phyloP scores from a whole-genome alignment of 2,113 vertebrate genomes.

The Opisthocomus hoazin region DNA sequence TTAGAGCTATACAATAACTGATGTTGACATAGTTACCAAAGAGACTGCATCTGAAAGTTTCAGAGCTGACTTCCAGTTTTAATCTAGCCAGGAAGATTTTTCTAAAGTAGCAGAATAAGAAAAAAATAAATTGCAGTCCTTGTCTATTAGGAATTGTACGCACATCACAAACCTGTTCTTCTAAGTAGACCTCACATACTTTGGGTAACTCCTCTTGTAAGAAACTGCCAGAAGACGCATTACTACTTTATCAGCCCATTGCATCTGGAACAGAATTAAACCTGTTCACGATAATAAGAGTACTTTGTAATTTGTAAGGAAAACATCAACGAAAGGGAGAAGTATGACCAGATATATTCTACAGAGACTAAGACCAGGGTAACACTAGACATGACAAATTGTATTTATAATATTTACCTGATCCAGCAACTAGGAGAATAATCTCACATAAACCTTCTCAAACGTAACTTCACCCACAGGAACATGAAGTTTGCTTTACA shows the following conservation, averaged over 20 bases:
- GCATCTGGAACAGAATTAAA: slow-evolving; percentile 19
- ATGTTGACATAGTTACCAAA: not conserved
- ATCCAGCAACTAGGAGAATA: not conserved
- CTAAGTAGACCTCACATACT: not conserved
- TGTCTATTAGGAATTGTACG: not conserved
- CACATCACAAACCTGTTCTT: not conserved
- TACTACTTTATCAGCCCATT: not conserved
- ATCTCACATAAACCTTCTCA: not conserved
- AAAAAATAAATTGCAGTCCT: not conserved
- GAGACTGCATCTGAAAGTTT: not conserved
- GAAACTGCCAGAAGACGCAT: not conserved
- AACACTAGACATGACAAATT: not conserved
- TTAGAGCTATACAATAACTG: not conserved
- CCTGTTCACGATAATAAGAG: not conserved
- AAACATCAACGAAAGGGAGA: not conserved
- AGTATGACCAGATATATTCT: not conserved
- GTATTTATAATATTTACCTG: not conserved
- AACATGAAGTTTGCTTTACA: not conserved
- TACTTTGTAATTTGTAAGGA: not conserved
- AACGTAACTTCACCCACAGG: not conserved
- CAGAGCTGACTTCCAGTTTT: not conserved
- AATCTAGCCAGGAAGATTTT: not conserved
- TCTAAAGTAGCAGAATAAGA: not conserved
- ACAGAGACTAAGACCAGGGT: not conserved
- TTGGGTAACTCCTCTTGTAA: not conserved